Evolutionary conservation across 2,888 invertebrate species (phyloP).

Genomic region (Folsomia manolachei): DNA sequence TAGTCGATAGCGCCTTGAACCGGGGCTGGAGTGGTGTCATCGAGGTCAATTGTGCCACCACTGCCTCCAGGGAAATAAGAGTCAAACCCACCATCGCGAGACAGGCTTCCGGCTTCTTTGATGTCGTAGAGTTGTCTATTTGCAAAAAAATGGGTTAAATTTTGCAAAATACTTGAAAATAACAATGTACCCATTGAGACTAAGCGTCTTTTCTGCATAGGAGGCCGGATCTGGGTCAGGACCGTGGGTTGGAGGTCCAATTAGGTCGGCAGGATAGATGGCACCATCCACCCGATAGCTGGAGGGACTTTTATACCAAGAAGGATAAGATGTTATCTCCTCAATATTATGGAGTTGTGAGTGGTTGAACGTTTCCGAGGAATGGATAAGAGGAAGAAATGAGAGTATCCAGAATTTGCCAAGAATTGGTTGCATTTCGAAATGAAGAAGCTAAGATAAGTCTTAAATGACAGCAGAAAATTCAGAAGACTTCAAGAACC

Average conservation of each 20-base stretch:
- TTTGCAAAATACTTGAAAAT: not conserved
- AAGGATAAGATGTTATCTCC: not conserved
- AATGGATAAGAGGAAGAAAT: no score
- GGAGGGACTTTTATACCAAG: not conserved
- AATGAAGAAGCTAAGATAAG: no score
- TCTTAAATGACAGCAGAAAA: no score
- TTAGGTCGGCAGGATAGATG: not conserved
- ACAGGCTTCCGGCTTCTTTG: not conserved
- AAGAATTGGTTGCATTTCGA: no score
- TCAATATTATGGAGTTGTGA: no score
- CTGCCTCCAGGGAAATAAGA: not conserved
- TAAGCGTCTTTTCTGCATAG: not conserved
- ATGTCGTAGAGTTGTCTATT: not conserved
- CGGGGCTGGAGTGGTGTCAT: not conserved
- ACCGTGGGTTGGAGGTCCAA: not conserved
- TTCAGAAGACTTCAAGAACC: no score
- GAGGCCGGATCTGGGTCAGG: not conserved
- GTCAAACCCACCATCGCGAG: not conserved
- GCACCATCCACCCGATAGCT: not conserved
- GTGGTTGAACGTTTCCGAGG: no score
- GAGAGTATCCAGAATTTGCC: no score
- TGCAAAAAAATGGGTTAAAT: not conserved
- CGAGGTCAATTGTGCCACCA: not conserved
- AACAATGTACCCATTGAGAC: not conserved
- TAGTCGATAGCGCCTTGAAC: constrained; percentile 33